Conservation (phyloP, 2,113 vertebrate genomes). For the Rhinichthys klamathensis region DNA sequence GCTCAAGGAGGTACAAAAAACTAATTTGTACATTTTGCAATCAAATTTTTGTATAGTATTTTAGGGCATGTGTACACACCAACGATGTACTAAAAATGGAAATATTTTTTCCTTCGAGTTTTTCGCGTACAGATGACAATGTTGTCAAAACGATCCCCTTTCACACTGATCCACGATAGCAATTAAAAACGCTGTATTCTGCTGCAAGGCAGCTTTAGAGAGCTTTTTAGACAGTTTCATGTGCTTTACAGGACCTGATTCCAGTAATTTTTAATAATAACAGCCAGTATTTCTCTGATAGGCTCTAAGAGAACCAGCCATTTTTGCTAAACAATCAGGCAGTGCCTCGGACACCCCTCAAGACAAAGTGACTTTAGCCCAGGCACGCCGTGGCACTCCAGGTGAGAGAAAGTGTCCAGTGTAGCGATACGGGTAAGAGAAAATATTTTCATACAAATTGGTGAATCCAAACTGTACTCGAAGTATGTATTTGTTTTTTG, state of each 20-base stretch:
- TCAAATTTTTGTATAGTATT: neutral
- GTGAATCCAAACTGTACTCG: neutral
- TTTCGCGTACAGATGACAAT: too few species aligned
- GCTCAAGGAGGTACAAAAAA: neutral
- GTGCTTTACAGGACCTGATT: neutral
- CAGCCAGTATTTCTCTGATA: conserved; percentile 12
- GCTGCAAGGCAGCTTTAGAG: too few species aligned
- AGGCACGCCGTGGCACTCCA: conserved; percentile 57
- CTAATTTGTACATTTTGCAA: neutral
- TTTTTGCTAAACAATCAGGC: conserved; percentile 48
- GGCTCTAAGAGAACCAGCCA: conserved; percentile 54
- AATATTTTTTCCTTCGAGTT: too few species aligned
- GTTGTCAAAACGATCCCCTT: too few species aligned
- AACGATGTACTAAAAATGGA: too few species aligned
- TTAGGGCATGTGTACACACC: too few species aligned
- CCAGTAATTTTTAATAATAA: neutral
- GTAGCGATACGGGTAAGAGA: neutral
- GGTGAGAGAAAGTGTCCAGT: conserved; percentile 23
- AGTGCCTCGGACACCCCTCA: conserved; percentile 30
- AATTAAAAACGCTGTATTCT: too few species aligned
- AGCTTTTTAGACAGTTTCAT: neutral
- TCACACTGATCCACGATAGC: too few species aligned
- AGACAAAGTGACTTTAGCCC: conserved; percentile 53
- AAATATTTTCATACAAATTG: neutral
- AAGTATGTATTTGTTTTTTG: conserved; percentile 54